Evolutionary conservation across 2,113 vertebrate genomes (phyloP), one percentile per base, ranked within the genome.

Genomic region (Zosterops pallidus): DNA sequence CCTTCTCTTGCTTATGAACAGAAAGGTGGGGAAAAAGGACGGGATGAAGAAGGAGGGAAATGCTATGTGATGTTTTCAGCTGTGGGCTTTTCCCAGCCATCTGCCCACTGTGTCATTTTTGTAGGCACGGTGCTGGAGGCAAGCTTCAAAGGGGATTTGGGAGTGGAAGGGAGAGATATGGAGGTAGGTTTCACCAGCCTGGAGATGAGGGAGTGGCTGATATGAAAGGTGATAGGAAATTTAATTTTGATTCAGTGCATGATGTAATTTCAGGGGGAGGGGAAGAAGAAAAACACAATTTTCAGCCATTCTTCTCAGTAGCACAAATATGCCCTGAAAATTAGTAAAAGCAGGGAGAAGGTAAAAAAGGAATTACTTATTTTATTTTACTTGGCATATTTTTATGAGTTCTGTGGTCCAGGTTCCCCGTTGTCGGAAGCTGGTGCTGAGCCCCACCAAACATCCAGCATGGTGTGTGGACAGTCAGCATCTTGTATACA

Each of bases 141-240:
- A 0, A 77, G 75, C 71, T 93, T 94, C 71, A 74, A 93, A 92
- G 79, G 55, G 63, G 63, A 35, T 69, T 77, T 90, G 37, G 33
- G 70, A 92, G 19, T 59, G 41, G 37, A 71, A 47, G 29, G 47
- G 17, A 35, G 41, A 91, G 92, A 96, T 93, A 93, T 95, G 55
- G 71, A 86, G 37, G n/a, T 75, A 57, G 24, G 59, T 76, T 86
- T 92, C 79, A 37, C 69, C 78, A 94, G 74, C 69, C 78, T 94
- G 69, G 65, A 67, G 82, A 80, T 86, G 46, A 94, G n/a, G 63
- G 79, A 88, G 19, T 1, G 2, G 67, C 85, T 83, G 92, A 95
- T 93, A 86, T 6, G 59, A 44, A 79, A 69, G 35, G 79, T 0
- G 86, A 93, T 96, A 83, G 75, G 90, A 92, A 95, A 96, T 83